phyloP scores from a whole-genome alignment of 1,140 invertebrate genomes.

The Marisa cornuarietis region DNA sequence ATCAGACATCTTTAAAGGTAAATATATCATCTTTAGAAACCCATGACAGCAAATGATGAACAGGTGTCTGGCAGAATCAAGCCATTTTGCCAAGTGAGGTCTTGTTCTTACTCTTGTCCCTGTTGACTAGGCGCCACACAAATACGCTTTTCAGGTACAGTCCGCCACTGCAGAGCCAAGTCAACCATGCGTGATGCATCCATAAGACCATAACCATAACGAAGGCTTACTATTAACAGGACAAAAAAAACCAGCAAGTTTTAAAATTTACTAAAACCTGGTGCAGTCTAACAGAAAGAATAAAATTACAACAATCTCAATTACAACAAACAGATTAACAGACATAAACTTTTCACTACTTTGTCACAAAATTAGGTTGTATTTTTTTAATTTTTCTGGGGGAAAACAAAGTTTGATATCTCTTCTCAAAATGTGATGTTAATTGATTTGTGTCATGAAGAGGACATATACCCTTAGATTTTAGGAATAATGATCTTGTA shows the following conservation, averaged over 20 bases:
- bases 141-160: constrained; percentile 81
- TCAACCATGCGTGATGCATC: constrained; percentile 94
- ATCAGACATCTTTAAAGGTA: constrained; percentile 52
- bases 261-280: neutral
- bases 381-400: no score
- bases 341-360: neutral
- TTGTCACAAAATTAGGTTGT: no score
- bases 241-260: neutral
- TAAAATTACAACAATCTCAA: neutral
- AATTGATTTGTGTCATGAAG: no score
- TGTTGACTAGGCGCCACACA: constrained; percentile 26
- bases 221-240: constrained; percentile 40
- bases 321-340: neutral
- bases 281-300: neutral
- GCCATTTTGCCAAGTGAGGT: neutral
- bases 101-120: neutral
- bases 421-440: no score
- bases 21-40: constrained; percentile 73
- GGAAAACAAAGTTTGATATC: no score
- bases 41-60: no score
- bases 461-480: no score
- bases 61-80: no score
- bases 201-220: constrained; percentile 89
- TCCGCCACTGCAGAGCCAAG: constrained; percentile 84
- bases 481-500: no score